Percentiles rank a stretch among this genome's conserved stretches.
Conservation (phyloP, 1,140 invertebrate species). For the Euglossa dilemma region DNA sequence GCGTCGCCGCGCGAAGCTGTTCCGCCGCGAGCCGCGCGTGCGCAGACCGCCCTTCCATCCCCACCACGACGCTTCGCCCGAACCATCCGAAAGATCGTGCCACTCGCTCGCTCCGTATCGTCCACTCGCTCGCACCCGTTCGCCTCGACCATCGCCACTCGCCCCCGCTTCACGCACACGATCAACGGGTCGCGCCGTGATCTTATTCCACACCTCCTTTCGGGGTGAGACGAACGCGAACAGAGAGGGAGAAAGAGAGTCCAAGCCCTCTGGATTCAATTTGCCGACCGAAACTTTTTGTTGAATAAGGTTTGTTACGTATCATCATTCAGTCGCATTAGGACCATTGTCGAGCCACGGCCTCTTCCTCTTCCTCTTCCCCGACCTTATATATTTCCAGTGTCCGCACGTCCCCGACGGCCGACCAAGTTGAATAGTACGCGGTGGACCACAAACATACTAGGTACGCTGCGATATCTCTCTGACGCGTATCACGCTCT, state of each 20-base stretch:
- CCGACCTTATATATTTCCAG: not conserved
- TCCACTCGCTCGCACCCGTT: not conserved
- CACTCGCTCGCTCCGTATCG: not conserved
- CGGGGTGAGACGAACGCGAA: conserved; percentile 8
- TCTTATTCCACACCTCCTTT: conserved; percentile 67
- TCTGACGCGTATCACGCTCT: not conserved
- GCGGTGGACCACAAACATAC: conserved; percentile 26
- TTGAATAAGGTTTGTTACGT: conserved; percentile 72
- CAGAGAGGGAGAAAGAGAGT: not conserved
- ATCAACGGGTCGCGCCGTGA: conserved; percentile 44
- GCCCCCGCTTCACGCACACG: conserved; percentile 32
- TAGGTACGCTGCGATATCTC: not conserved
- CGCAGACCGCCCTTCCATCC: conserved; percentile 64
- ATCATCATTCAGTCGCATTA: conserved; percentile 66
- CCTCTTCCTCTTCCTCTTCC: not conserved
- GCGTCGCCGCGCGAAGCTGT: conserved; percentile 75
- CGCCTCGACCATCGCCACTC: conserved; percentile 19
- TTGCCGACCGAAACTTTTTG: conserved; percentile 71
- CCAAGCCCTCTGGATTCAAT: conserved; percentile 68
- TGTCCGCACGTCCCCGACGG: not conserved
- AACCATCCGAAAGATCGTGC: conserved; percentile 39
- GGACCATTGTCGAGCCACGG: conserved; percentile 57
- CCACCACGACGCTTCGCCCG: conserved; percentile 43
- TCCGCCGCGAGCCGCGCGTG: conserved; percentile 64
- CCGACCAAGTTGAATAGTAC: not conserved